A percentile compares a stretch with the other conserved stretches of the same genome.
Conservation (phyloP, 1,140 invertebrate genomes). For the Diprion similis region DNA sequence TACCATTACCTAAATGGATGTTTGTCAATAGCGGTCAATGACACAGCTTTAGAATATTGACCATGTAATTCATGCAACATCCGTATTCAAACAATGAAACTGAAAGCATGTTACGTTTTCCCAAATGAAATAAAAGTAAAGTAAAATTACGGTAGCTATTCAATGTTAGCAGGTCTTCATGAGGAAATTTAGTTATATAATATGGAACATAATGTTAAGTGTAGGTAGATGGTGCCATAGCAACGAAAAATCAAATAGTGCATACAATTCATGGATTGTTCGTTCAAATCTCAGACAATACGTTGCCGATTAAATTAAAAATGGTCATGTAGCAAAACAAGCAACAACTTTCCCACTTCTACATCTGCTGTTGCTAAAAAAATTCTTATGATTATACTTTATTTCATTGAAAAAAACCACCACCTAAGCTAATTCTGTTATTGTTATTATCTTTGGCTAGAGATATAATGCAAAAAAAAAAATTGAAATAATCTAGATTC, state of each 20-base stretch:
- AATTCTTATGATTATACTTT: no score
- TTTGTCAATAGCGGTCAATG: neutral
- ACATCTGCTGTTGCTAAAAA: no score
- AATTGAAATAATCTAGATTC: no score
- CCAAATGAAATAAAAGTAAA: neutral
- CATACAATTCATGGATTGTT: neutral
- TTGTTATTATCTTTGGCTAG: no score
- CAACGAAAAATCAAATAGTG: conserved; percentile 42
- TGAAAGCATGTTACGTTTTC: no score
- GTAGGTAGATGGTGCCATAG: conserved; percentile 42
- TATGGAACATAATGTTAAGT: conserved; percentile 33
- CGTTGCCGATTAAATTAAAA: neutral
- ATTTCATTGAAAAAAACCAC: no score
- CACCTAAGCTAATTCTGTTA: no score
- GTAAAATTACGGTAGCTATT: conserved; percentile 24
- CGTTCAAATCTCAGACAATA: neutral
- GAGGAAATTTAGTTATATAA: conserved; percentile 23
- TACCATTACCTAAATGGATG: neutral
- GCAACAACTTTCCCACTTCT: neutral
- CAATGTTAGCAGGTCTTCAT: conserved; percentile 10
- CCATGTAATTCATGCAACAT: no score
- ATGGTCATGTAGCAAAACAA: neutral
- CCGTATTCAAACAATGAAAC: no score
- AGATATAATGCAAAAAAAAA: no score
- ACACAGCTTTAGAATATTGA: neutral